Percentiles rank a stretch among this genome's conserved stretches.
Evolutionary conservation across 2,888 invertebrate species (phyloP).

Genomic region (Caenorhabditis imperialis): DNA sequence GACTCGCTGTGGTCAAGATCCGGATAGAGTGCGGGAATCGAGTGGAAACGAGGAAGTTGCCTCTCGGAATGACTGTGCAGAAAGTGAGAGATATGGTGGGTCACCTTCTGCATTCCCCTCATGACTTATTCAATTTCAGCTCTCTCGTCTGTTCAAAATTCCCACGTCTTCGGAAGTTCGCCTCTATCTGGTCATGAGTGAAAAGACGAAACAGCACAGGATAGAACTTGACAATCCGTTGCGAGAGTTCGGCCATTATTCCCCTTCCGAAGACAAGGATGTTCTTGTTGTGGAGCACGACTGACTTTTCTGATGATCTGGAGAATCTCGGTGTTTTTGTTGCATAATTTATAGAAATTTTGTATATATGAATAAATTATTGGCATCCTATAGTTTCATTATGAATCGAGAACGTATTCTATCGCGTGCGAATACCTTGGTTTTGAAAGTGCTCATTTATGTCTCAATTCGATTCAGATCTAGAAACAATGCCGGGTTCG

Average conservation of each 20-base stretch:
- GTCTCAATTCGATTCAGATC: too few species aligned
- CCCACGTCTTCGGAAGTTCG: conserved; percentile 14
- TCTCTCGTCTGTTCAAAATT: conserved; percentile 54
- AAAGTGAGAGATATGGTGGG: conserved; percentile 58
- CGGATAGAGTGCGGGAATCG: conserved; percentile 45
- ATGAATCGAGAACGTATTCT: too few species aligned
- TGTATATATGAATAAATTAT: too few species aligned
- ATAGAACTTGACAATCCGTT: conserved; percentile 62
- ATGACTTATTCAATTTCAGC: too few species aligned
- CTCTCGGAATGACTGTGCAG: conserved; percentile 54
- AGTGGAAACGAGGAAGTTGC: conserved; percentile 40
- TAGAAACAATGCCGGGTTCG: background rate
- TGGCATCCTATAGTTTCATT: too few species aligned
- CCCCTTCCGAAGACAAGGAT: conserved; percentile 58
- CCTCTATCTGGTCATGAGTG: conserved; percentile 47
- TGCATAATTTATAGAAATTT: too few species aligned
- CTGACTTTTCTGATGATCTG: too few species aligned
- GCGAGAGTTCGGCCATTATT: conserved; percentile 58
- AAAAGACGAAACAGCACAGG: conserved; percentile 46
- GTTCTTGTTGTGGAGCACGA: conserved; percentile 53
- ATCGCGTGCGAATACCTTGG: too few species aligned
- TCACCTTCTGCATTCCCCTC: too few species aligned
- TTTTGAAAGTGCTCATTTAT: too few species aligned
- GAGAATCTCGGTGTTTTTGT: too few species aligned
- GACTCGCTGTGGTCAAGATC: conserved; percentile 47